Conservation (phyloP, 2,113 vertebrate species). For the Neopipo cinnamomea region DNA sequence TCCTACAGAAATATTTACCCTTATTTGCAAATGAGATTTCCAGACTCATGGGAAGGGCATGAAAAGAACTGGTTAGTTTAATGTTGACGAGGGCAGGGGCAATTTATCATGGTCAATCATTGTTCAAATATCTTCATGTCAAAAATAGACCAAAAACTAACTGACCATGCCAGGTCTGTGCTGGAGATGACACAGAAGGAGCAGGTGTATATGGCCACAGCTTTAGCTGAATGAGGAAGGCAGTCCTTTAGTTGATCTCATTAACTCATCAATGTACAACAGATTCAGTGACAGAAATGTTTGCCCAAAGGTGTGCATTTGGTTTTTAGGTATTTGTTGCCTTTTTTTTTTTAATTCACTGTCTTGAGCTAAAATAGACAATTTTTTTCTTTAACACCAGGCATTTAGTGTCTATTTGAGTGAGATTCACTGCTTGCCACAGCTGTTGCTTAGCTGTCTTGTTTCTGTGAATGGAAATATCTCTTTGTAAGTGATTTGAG, state of each 20-base stretch:
- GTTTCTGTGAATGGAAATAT: background rate
- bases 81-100: background rate
- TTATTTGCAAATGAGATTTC: background rate
- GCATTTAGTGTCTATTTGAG: background rate
- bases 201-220: background rate
- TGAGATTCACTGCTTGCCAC: background rate
- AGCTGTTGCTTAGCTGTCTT: background rate
- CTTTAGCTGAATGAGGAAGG: background rate
- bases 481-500: too few species aligned
- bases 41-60: background rate
- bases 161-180: background rate
- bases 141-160: background rate
- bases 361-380: background rate
- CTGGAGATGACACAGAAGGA: background rate
- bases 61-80: background rate
- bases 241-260: background rate
- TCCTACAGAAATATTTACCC: background rate
- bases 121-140: conserved; percentile 5
- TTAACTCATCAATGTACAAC: background rate
- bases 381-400: background rate
- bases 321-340: background rate
- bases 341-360: background rate
- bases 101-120: background rate
- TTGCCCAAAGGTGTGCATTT: background rate
- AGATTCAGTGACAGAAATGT: background rate